These are phyloP conservation scores for Phoeniculus purpureus DNA, from an alignment of 2,797 vertebrate genomes.

Conservation along the genomic window DNA sequence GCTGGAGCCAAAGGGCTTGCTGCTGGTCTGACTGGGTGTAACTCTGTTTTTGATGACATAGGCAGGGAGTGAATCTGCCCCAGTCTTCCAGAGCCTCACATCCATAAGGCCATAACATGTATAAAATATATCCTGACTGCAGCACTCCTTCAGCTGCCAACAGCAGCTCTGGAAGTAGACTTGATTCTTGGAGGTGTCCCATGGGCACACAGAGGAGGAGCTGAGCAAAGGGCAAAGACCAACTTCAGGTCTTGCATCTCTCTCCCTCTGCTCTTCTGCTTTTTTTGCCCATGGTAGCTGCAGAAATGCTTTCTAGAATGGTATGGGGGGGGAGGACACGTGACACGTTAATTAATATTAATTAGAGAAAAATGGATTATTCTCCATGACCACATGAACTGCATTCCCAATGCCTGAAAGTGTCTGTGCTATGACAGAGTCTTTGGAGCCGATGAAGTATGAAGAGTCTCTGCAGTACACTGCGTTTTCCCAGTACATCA, in stretches of 20 bases:
- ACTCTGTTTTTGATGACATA: background rate
- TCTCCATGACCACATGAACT: rapidly evolving
- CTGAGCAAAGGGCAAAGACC: background rate
- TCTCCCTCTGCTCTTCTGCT: background rate
- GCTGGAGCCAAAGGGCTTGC: constrained; percentile 33
- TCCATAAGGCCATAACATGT: rapidly evolving
- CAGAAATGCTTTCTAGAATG: background rate
- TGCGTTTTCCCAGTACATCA: background rate
- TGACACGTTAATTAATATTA: background rate
- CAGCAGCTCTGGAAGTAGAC: background rate
- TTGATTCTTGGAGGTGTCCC: rapidly evolving
- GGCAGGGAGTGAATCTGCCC: background rate
- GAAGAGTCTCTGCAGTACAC: background rate
- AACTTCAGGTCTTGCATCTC: background rate
- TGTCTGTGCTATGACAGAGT: rapidly evolving
- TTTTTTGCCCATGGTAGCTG: background rate
- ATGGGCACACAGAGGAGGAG: background rate
- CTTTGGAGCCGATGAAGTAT: background rate
- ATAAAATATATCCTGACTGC: rapidly evolving
- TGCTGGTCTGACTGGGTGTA: background rate
- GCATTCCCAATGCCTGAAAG: background rate
- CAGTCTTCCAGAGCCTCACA: background rate
- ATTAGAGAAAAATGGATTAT: background rate
- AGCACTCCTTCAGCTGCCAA: background rate
- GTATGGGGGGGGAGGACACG: background rate